A percentile compares a stretch with the other conserved stretches of the same genome.
Evolutionary conservation across 2,888 invertebrate genomes (phyloP).

Genomic region (Panorpa germanica): DNA sequence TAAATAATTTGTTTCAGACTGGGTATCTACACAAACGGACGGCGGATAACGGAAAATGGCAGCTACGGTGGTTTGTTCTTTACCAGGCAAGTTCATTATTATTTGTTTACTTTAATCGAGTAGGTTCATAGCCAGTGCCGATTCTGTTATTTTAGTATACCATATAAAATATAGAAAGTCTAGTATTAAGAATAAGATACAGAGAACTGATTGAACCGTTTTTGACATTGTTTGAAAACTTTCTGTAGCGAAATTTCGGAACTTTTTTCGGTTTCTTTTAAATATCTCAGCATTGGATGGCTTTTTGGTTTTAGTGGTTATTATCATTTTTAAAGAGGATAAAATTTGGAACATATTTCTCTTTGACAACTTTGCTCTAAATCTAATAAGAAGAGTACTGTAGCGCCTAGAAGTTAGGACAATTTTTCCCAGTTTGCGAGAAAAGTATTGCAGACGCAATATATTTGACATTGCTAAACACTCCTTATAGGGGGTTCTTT

Average conservation of each 20-base stretch:
- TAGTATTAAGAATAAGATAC: too few species aligned
- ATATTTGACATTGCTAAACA: too few species aligned
- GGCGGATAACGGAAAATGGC: slow-evolving; percentile 77
- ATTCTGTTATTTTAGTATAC: not conserved
- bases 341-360: too few species aligned
- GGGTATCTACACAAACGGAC: slow-evolving; percentile 75
- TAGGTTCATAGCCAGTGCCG: not conserved
- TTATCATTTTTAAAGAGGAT: too few species aligned
- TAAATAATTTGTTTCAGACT: too few species aligned
- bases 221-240: not conserved
- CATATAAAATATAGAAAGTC: too few species aligned
- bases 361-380: too few species aligned
- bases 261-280: not conserved
- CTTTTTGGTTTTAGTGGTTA: slow-evolving; percentile 1
- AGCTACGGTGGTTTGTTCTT: slow-evolving; percentile 60
- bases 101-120: slow-evolving; percentile 1
- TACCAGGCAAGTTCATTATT: slow-evolving; percentile 42
- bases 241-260: slow-evolving; percentile 1
- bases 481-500: too few species aligned
- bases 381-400: too few species aligned
- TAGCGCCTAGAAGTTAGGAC: too few species aligned
- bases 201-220: not conserved
- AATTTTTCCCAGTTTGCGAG: too few species aligned
- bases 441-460: too few species aligned
- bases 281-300: slow-evolving; percentile 7